These are phyloP conservation scores for Cataglyphis rosenhaueri DNA, from an alignment of 2,888 invertebrate genomes.

Conservation along the genomic window DNA sequence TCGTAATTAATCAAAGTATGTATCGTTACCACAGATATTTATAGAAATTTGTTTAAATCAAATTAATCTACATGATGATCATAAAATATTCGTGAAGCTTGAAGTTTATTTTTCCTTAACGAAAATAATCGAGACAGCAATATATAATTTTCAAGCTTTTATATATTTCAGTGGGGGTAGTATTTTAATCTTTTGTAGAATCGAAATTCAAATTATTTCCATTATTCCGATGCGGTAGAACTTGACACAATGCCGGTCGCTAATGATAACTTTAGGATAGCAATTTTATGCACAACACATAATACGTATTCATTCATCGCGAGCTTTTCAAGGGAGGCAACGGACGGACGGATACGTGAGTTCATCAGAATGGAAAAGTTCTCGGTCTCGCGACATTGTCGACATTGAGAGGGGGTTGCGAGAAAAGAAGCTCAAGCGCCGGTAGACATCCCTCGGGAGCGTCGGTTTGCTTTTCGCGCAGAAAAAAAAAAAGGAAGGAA, in stretches of 20 bases:
- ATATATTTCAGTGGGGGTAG: neutral
- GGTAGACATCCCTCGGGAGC: conserved; percentile 24
- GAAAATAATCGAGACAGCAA: neutral
- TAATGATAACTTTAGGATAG: conserved; percentile 10
- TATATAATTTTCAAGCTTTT: neutral
- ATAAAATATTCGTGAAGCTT: neutral
- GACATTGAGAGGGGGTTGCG: conserved; percentile 37
- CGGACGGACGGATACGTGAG: conserved; percentile 22
- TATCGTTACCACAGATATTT: neutral
- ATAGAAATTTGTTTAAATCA: neutral
- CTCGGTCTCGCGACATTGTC: conserved; percentile 50
- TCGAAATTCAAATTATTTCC: neutral
- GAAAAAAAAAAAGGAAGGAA: neutral
- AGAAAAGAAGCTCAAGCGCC: conserved; percentile 32
- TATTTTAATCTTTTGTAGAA: neutral
- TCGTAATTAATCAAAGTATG: neutral
- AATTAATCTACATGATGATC: neutral
- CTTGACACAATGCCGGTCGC: conserved; percentile 6
- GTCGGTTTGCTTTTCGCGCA: conserved; percentile 47
- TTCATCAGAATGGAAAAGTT: conserved; percentile 47
- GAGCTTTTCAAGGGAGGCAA: neutral
- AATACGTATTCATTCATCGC: conserved; percentile 18
- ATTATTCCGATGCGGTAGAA: neutral
- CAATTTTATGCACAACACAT: conserved; percentile 9
- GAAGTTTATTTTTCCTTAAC: neutral